Evolutionary conservation across 2,888 invertebrate genomes (phyloP), one percentile per base, ranked within the genome.

Genomic region (Watsonalla cultraria): DNA sequence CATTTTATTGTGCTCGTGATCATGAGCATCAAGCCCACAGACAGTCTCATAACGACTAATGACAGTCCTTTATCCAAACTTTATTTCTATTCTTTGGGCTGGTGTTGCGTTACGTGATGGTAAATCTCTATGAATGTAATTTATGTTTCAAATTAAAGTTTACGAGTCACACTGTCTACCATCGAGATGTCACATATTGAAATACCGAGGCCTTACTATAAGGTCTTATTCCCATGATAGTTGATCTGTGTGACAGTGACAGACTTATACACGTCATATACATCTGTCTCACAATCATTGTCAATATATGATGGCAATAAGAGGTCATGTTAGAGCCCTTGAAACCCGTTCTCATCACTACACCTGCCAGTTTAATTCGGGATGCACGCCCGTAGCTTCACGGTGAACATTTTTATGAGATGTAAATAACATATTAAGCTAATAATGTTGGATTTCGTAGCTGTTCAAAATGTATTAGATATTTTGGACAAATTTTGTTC

Each of bases 131-230:
- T 76, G 72, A 74, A 70, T 72, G 79, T 84, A 80, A 85, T 85
- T 80, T 85, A 86, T 85, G 77, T 75, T 66, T 78, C 77, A 76
- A 82, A 86, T 86, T 85, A 82, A 84, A 80, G 57, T 83, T 82
- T 82, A 80, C 80, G 79, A 84, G 82, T 74, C 84, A 73, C 80
- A 77, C 76, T 73, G 84, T 84, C 85, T 86, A 72, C 78, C 73
- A 67, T 66, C 66, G 67, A 64, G 60, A 74, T 79, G 83, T 82
- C 83, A 82, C 84, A 82, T 83, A 82, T 83, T 81, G 82, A 84
- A 84, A 71, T 74, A 70, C 72, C 24, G 24, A 4, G 24, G 24
- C 4, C 24, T 24, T 24, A 24, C 24, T 4, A 24, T 24, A 24
- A 24, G 24, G 24, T 24, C 24, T 24, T 24, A 24, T 24, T 24